Evolutionary conservation across 1,140 invertebrate species (phyloP).

Genomic region (Halotydeus destructor): DNA sequence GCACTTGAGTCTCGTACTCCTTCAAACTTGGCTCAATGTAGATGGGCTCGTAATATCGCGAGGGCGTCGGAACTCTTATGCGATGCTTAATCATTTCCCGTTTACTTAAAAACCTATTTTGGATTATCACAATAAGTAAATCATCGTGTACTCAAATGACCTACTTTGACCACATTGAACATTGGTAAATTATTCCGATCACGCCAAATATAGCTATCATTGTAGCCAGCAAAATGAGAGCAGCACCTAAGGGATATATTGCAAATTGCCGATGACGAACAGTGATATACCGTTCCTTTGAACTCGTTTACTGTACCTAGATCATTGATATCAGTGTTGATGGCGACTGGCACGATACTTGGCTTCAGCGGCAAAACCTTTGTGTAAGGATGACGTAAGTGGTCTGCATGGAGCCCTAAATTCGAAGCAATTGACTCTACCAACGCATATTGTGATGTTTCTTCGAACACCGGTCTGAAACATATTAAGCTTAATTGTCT

Average conservation of each 20-base stretch:
- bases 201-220: conserved; percentile 63
- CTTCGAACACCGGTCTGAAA: conserved; percentile 19
- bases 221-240: conserved; percentile 58
- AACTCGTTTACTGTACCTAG: too few species aligned
- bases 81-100: too few species aligned
- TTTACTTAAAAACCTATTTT: too few species aligned
- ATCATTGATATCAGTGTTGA: conserved; percentile 15
- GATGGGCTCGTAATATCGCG: conserved; percentile 45
- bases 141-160: too few species aligned
- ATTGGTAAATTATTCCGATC: conserved; percentile 70
- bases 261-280: too few species aligned
- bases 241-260: too few species aligned
- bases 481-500: conserved; percentile 3
- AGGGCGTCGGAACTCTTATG: conserved; percentile 40
- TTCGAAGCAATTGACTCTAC: conserved; percentile 30
- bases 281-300: too few species aligned
- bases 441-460: conserved; percentile 36
- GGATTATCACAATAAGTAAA: too few species aligned
- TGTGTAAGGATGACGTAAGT: conserved; percentile 37
- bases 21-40: conserved; percentile 52
- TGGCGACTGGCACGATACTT: conserved; percentile 3
- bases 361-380: conserved; percentile 8
- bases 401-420: conserved; percentile 35
- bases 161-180: conserved; percentile 74
- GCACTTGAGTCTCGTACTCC: conserved; percentile 63